Base-by-base conservation (phyloP, 1,140 invertebrate species). In the Cecropterus lyciades region DNA sequence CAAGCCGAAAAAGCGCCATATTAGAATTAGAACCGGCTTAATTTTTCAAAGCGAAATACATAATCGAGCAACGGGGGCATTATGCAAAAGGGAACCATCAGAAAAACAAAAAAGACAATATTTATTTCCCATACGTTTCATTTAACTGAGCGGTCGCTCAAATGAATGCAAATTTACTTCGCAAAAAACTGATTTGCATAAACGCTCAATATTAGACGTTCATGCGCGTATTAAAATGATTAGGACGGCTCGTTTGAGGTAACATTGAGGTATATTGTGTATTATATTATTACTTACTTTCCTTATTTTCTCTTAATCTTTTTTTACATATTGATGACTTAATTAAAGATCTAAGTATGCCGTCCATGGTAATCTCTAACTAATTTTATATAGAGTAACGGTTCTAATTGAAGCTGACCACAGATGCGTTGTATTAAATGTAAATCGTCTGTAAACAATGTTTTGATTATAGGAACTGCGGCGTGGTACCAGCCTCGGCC, bases 121-220 rank as follows among this genome's bases (percentile, higher is more conserved):
- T 85, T 87, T 85, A 87, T 87, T 71, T 72, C 79, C 75, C 77
- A 70, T 73, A 83, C 80, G 82, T 79, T 69, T 71, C 84, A 89
- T 89, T 89, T 80, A 84, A 84, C 81, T 81, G 80, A 75, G 80
- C 73, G 81, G 73, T 75, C 73, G 73, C 82, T 79, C 82, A 83
- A 88, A 86, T 89, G 76, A 80, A 89, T 87, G 87, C 84, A 85
- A 85, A 86, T 84, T 76, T 69, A 46, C 59, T 65, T 66, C 57
- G 65, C 69, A 83, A 85, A 85, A 84, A 86, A 70, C 20, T 40
- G 20, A 82, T 89, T 89, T 80, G 84, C 86, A 89, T 89, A 89
- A 89, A 82, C 73, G 79, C 53, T 76, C 68, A 67, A 78, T 85
- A 82, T 84, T 83, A 83, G 76, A 82, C 73, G 70, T 76, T 78